Base-by-base conservation (phyloP, 2,888 invertebrate species). In the Drosophila rellima region DNA sequence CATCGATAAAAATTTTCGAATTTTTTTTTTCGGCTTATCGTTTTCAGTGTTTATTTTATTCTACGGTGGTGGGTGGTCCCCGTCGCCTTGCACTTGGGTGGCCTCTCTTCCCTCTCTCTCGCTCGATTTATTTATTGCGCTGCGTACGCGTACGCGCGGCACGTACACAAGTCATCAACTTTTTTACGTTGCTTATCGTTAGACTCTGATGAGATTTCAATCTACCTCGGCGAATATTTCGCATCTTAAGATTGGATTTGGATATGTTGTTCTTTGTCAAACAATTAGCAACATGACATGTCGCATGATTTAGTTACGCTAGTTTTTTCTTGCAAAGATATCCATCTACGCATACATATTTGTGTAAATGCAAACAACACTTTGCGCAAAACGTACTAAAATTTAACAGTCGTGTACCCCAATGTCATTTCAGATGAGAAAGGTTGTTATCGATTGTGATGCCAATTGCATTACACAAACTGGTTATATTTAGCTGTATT, bases 61-160 rank as follows among this genome's bases (percentile, higher is more conserved):
- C 15, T 35, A 7, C 18, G 35, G 61, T 62, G 64, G 61, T 65
- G 64, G 78, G 83, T 78, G 76, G 73, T 78, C 83, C 20, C 52
- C 26, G 20, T 15, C 33, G 23, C 23, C 23, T 45, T 45, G 50
- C 61, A 29, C 64, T 70, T 71, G 80, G 78, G 80, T 82, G 78
- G 82, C 26, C 42, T 51, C 33, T 47, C 26, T 26, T 11, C n/a
- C 17, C 18, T 62, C 20, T 37, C 6, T 13, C 8, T 20, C 31
- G 48, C 10, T 26, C 47, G 40, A 13, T 40, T 40, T 37, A 5
- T 20, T 29, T 15, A 64, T 69, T 42, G 60, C 61, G 74, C 72
- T 85, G 35, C 13, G 82, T 85, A 82, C 82, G 83, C 52, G 52
- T 86, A 80, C 60, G 66, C 69, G 67, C 72, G 59, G 56, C 54